Base-by-base conservation (phyloP, 2,888 invertebrate species). In the Hemaris fuciformis region DNA sequence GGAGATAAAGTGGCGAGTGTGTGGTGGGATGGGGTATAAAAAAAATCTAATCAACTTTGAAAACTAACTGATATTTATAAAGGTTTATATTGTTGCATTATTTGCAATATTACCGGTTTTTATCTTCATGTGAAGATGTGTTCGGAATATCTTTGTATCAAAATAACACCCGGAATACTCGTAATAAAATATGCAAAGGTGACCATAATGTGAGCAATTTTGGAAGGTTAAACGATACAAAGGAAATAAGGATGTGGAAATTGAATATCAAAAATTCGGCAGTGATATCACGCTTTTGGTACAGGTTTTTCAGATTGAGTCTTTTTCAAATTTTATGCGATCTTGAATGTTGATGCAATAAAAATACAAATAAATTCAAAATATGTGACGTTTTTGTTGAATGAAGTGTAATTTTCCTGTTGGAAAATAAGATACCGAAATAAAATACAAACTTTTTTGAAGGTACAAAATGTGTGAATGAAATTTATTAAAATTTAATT, bases 141-240 rank as follows among this genome's bases (percentile, higher is more conserved):
- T 43, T 43, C 13, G 10, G n/a, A n/a, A 38, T 38, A 38, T 38
- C 13, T 38, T n/a, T 38, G n/a, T 38, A 38, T 38, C 3, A 38
- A 38, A 38, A 38, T 38, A 13, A 38, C 38, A 31, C 38, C n/a
- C n/a, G n/a, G 18, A 31, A 18, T 31, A 18, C 15, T 3, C 4
- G 10, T 18, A 18, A 53, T 53, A 53, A 53, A 53, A 20, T 23
- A 53, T 10, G 10, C 18, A 53, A 53, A 31, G 15, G 27, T 31
- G 8, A 31, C 31, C 27, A 18, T 53, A 53, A 53, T 53, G 53
- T 53, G 53, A 53, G 53, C 53, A 53, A 53, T 31, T 53, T 18
- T 31, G 10, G 53, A 31, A n/a, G n/a, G 18, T 27, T 31, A 31
- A 31, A 15, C 18, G 18, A 20, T 53, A 15, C 27, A n/a, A 27